phyloP scores from a whole-genome alignment of 1,140 invertebrate species.

The Micrasema longulum region DNA sequence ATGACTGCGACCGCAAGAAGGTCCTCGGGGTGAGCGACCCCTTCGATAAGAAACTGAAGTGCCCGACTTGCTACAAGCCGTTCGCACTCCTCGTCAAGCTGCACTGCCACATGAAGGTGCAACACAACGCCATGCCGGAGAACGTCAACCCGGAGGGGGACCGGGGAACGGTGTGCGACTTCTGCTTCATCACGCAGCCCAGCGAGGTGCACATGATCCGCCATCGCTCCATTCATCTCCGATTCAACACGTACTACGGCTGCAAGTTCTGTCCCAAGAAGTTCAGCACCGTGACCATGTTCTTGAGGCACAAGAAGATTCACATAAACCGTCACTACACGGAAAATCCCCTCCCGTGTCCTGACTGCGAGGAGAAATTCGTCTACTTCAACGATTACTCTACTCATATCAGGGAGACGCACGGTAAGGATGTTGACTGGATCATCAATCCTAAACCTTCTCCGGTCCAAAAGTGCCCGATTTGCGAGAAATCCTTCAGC shows the following conservation, averaged over 20 bases:
- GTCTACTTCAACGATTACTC: slow-evolving; percentile 63
- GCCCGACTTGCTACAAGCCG: slow-evolving; percentile 64
- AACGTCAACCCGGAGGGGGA: slow-evolving; percentile 57
- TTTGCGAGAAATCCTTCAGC: slow-evolving; percentile 64
- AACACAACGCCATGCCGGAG: slow-evolving; percentile 59
- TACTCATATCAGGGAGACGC: slow-evolving; percentile 62
- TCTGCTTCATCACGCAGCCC: slow-evolving; percentile 65
- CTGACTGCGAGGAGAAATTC: slow-evolving; percentile 65
- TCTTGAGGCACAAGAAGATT: slow-evolving; percentile 63
- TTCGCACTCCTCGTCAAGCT: slow-evolving; percentile 67
- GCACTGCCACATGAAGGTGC: slow-evolving; percentile 64
- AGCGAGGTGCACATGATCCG: slow-evolving; percentile 61
- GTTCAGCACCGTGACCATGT: slow-evolving; percentile 60
- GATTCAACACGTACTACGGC: slow-evolving; percentile 60
- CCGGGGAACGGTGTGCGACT: slow-evolving; percentile 59
- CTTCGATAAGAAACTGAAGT: slow-evolving; percentile 63
- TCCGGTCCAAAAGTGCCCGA: slow-evolving; percentile 61
- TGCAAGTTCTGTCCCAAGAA: slow-evolving; percentile 65
- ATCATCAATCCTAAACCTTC: slow-evolving; percentile 60
- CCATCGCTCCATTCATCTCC: slow-evolving; percentile 62
- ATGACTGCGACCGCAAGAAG: slow-evolving; percentile 64
- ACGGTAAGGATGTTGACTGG: slow-evolving; percentile 65
- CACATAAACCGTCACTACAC: slow-evolving; percentile 61
- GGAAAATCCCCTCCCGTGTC: slow-evolving; percentile 64
- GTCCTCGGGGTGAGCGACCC: slow-evolving; percentile 63